These are phyloP conservation scores for Bungarus multicinctus DNA, from an alignment of 2,113 vertebrate genomes.

Conservation along the genomic window DNA sequence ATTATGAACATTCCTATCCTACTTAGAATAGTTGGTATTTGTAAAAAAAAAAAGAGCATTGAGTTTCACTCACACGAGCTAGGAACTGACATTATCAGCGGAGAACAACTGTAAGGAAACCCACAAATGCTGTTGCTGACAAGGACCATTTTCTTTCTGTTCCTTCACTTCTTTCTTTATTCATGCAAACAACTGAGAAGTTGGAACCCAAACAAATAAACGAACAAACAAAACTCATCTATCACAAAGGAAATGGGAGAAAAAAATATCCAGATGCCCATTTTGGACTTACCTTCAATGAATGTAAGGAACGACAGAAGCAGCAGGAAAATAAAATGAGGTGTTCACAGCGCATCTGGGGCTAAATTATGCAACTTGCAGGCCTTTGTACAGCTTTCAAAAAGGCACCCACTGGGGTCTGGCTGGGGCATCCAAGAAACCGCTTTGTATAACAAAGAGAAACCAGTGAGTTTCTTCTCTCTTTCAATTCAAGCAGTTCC, in stretches of 20 bases:
- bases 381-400: accelerated
- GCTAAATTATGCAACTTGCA: not conserved
- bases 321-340: not conserved
- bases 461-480: accelerated
- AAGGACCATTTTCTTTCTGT: not conserved
- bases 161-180: not conserved
- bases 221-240: accelerated
- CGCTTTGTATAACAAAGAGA: not conserved
- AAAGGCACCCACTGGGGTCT: not conserved
- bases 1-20: not conserved
- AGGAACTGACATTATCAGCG: not conserved
- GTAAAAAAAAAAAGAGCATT: not conserved
- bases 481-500: accelerated
- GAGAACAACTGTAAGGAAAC: not conserved
- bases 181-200: accelerated
- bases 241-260: not conserved
- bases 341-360: accelerated
- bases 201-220: not conserved
- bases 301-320: not conserved
- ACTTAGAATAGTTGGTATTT: not conserved
- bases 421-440: not conserved
- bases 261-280: accelerated
- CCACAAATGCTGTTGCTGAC: no score
- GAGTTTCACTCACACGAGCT: accelerated
- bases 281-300: not conserved